phyloP scores from a whole-genome alignment of 2,797 vertebrate species.

The Vespertilio murinus region DNA sequence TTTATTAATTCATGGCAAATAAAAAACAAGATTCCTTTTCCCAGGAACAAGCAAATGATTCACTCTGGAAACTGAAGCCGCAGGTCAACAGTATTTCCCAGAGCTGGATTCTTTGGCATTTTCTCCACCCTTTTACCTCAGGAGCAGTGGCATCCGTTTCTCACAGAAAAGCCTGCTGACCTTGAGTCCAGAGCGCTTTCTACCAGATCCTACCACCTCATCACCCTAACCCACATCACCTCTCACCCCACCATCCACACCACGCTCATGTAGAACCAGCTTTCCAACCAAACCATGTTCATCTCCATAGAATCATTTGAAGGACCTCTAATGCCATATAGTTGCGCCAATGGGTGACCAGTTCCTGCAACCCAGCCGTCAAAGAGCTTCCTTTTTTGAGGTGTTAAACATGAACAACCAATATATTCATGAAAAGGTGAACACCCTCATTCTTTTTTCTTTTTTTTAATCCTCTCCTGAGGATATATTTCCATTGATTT shows the following conservation, averaged over 20 bases:
- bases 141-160: not conserved
- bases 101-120: not conserved
- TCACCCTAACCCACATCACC: too few species aligned
- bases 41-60: not conserved
- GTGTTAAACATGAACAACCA: not conserved
- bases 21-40: not conserved
- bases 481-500: too few species aligned
- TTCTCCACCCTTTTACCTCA: not conserved
- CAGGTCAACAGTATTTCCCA: not conserved
- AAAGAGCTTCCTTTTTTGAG: not conserved
- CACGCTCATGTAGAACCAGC: not conserved
- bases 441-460: not conserved
- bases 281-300: not conserved
- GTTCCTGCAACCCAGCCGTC: not conserved
- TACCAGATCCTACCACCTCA: not conserved
- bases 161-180: conserved; percentile 9
- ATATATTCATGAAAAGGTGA: not conserved
- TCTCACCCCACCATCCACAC: not conserved
- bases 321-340: not conserved
- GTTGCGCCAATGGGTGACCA: not conserved
- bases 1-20: not conserved
- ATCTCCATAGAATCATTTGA: not conserved
- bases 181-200: not conserved
- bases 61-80: not conserved
- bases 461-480: too few species aligned